Evolutionary conservation across 2,797 vertebrate genomes (phyloP), one percentile per base, ranked within the genome.

Genomic region (Clarias fuscus): DNA sequence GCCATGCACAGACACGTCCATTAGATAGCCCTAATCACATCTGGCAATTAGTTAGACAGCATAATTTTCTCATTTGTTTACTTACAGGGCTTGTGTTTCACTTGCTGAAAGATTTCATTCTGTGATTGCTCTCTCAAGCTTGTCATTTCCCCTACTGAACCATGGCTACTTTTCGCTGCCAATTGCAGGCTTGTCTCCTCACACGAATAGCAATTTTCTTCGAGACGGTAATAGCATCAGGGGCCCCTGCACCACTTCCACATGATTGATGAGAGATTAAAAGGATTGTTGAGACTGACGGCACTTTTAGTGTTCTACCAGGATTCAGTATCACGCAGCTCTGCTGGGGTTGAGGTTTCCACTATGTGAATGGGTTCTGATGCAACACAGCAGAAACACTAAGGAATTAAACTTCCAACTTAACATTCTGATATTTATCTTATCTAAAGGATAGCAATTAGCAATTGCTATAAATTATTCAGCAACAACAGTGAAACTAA

Each of bases 211-310:
- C 91, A 89, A 91, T 94, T 91, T 93, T 91, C 92, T 90, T 90
- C 91, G 88, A 89, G 91, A 92, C 86, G 89, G 93, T 94, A 95
- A 96, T 94, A 93, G 93, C 94, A 95, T 94, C 93, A 92, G 89
- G 92, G 79, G 89, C 84, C 92, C 93, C 89, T 33, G 88, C 90
- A 91, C 92, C 91, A 91, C 93, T 93, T 91, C 91, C 91, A 92
- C 90, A 89, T 93, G 95, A 96, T 93, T 95, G 95, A 96, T 96
- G 95, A 96, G 94, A 96, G 95, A 96, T 96, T 95, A 95, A 95
- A 96, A 94, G 94, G 94, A 95, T 94, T 95, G 94, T 94, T 94
- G 93, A 93, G 93, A 94, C 91, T 94, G 94, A 94, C 95, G 93
- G 94, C 93, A 92, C 93, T 93, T 95, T 95, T 95, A 95, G 90